Evolutionary conservation across 2,797 vertebrate species (phyloP).

Genomic region (Pseudomugil gertrudae): DNA sequence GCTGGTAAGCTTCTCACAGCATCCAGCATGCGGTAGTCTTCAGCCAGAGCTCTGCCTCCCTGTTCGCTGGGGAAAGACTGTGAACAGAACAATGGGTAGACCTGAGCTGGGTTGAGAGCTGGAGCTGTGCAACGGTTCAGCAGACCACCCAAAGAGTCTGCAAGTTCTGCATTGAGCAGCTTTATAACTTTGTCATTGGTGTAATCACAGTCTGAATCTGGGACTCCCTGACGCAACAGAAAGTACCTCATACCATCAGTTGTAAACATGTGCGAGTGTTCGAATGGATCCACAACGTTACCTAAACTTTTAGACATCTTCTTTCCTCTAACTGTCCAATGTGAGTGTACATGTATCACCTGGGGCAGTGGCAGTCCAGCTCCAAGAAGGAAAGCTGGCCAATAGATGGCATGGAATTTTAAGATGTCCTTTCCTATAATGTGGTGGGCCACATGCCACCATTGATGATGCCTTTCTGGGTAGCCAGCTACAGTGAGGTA

Average conservation of each 20-base stretch:
- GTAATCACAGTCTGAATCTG: conserved; percentile 91
- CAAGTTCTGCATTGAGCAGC: conserved; percentile 90
- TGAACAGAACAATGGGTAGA: conserved; percentile 84
- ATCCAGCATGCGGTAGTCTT: conserved; percentile 86
- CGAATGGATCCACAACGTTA: conserved; percentile 89
- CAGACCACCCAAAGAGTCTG: conserved; percentile 89
- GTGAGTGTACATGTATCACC: conserved; percentile 90
- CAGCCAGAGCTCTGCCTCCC: conserved; percentile 66
- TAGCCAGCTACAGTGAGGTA: conserved; percentile 92
- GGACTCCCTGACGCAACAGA: conserved; percentile 92
- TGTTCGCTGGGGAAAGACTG: conserved; percentile 76
- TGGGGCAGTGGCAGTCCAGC: conserved; percentile 86
- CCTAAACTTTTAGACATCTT: conserved; percentile 99
- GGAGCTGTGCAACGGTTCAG: conserved; percentile 89
- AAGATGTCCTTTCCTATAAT: conserved; percentile 96
- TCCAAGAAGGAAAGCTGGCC: conserved; percentile 93
- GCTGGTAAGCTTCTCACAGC: conserved; percentile 79
- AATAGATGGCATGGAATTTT: conserved; percentile 94
- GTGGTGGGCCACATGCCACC: conserved; percentile 86
- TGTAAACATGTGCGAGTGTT: conserved; percentile 81
- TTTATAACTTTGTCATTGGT: conserved; percentile 88
- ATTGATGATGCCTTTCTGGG: conserved; percentile 78
- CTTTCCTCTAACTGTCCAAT: conserved; percentile 92
- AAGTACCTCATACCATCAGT: conserved; percentile 94
- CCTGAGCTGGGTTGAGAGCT: conserved; percentile 88